phyloP scores from a whole-genome alignment of 2,888 invertebrate genomes.

The Heliconius ismenius region DNA sequence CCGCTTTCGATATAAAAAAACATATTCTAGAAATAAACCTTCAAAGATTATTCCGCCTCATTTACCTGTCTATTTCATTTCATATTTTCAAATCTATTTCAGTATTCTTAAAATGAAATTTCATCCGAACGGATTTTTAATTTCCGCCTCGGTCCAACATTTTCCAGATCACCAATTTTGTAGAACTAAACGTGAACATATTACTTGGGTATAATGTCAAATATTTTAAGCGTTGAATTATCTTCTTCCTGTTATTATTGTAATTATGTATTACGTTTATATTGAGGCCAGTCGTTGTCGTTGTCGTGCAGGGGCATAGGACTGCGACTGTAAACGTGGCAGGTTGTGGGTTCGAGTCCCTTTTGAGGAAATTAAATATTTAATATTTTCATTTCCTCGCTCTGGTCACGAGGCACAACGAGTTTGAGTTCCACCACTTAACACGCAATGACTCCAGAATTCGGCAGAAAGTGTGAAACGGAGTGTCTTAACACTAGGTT shows the following conservation, averaged over 20 bases:
- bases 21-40: background rate
- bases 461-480: background rate
- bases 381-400: too few relatives aligned
- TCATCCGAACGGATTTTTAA: conserved; percentile 35
- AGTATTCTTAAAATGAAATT: conserved; percentile 34
- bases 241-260: conserved; percentile 9
- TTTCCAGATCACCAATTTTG: conserved; percentile 30
- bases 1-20: too few relatives aligned
- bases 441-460: background rate
- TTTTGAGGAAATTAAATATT: too few relatives aligned
- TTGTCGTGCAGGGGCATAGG: background rate
- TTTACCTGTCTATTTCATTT: conserved; percentile 24
- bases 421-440: background rate
- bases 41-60: conserved; percentile 2
- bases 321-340: background rate
- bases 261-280: background rate
- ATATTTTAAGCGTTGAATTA: conserved; percentile 1
- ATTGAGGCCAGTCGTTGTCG: background rate
- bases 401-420: too few relatives aligned
- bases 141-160: conserved; percentile 35
- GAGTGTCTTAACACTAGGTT: background rate
- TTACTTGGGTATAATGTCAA: background rate
- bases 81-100: conserved; percentile 32
- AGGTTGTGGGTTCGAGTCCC: background rate
- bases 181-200: conserved; percentile 21